Percentiles rank a stretch among this genome's conserved stretches.
phyloP scores from a whole-genome alignment of 2,797 vertebrate species.

The Cuculus canorus region DNA sequence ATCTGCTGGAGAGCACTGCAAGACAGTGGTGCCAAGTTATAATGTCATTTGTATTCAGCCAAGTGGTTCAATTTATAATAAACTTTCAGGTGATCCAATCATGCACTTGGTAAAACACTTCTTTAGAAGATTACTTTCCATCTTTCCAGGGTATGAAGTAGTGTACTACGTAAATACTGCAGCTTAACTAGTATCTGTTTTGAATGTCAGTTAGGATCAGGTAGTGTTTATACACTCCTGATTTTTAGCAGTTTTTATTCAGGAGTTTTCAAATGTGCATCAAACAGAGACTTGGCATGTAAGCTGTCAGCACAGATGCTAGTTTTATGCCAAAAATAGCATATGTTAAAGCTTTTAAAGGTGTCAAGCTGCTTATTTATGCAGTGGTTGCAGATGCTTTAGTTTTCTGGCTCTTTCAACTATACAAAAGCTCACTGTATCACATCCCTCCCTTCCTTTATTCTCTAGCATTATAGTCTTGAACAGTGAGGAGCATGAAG shows the following conservation, averaged over 20 bases:
- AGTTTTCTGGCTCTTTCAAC: constrained; percentile 8
- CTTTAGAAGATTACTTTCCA: constrained; percentile 31
- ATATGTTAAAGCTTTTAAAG: constrained; percentile 22
- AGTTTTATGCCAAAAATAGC: constrained; percentile 55
- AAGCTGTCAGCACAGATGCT: constrained; percentile 53
- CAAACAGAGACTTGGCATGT: constrained; percentile 28
- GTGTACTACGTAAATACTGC: constrained; percentile 27
- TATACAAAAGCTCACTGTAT: neutral
- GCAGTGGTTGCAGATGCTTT: constrained; percentile 38
- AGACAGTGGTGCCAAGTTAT: neutral
- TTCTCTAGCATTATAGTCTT: neutral
- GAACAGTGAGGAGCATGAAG: neutral
- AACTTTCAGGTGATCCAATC: constrained; percentile 31
- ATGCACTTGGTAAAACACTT: neutral
- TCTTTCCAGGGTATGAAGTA: constrained; percentile 22
- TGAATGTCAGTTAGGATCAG: constrained; percentile 49
- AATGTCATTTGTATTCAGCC: constrained; percentile 9
- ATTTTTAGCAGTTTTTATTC: constrained; percentile 43
- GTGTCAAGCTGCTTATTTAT: constrained; percentile 55
- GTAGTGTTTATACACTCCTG: constrained; percentile 16
- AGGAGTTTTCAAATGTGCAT: constrained; percentile 49
- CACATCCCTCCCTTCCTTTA: neutral
- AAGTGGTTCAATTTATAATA: constrained; percentile 46
- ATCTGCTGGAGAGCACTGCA: neutral
- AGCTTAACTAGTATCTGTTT: constrained; percentile 28